A percentile compares a stretch with the other conserved stretches of the same genome.
phyloP scores from a whole-genome alignment of 1,140 invertebrate species.

The Diorhabda sublineata region DNA sequence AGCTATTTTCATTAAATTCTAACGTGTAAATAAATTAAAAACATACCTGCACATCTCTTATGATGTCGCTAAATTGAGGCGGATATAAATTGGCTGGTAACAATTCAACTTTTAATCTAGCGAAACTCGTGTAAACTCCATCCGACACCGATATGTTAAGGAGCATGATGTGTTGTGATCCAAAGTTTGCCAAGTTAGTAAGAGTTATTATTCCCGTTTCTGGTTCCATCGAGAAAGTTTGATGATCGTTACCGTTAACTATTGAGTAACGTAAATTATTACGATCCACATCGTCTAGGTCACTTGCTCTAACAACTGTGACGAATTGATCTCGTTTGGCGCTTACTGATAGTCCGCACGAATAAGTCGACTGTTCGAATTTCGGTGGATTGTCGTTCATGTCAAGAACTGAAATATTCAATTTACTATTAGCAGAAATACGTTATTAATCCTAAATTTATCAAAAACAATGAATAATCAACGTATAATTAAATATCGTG shows the following conservation, averaged over 20 bases:
- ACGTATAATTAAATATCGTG: too few relatives aligned
- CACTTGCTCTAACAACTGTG: constrained; percentile 79
- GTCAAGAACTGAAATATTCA: constrained; percentile 61
- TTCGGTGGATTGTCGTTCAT: constrained; percentile 85
- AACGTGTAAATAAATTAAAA: not conserved
- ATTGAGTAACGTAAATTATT: constrained; percentile 74
- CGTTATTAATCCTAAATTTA: too few relatives aligned
- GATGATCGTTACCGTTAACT: constrained; percentile 76
- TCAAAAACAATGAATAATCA: too few relatives aligned
- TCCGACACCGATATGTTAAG: constrained; percentile 89
- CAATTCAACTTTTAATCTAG: constrained; percentile 74
- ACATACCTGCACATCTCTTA: constrained; percentile 36
- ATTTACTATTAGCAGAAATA: not conserved
- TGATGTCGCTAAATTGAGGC: constrained; percentile 70
- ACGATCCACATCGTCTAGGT: constrained; percentile 77
- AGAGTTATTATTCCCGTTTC: constrained; percentile 63
- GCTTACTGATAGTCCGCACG: constrained; percentile 73
- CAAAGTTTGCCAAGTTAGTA: constrained; percentile 63
- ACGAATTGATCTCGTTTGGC: constrained; percentile 83
- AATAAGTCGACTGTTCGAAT: constrained; percentile 78
- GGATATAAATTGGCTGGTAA: constrained; percentile 74
- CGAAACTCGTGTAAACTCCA: constrained; percentile 83
- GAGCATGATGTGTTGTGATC: constrained; percentile 57
- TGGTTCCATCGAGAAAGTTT: constrained; percentile 77
- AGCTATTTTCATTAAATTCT: too few relatives aligned